Conservation (phyloP, 2,797 vertebrate genomes). For the Hydrophis major region DNA sequence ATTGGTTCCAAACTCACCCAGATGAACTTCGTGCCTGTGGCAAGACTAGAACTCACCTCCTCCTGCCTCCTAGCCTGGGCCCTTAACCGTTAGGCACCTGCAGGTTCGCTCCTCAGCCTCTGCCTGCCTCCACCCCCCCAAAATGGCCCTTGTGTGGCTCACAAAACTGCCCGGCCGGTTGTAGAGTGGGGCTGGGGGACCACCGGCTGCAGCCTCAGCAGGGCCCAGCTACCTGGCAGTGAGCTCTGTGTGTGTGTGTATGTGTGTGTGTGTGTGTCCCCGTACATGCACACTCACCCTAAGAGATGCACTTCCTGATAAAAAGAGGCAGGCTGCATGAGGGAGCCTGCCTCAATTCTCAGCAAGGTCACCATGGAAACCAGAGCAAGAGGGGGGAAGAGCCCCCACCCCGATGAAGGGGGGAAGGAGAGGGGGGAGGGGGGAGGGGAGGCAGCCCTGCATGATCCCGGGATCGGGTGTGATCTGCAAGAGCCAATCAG, state of each 20-base stretch:
- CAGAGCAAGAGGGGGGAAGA: background rate
- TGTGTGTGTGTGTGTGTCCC: too few species aligned
- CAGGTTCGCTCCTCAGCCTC: background rate
- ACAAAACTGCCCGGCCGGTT: background rate
- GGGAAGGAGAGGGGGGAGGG: background rate
- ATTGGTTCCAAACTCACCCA: too few species aligned
- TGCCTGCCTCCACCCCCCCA: background rate
- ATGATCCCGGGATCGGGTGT: background rate
- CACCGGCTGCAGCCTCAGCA: background rate
- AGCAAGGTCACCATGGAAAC: background rate
- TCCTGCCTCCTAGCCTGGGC: too few species aligned
- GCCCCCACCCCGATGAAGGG: background rate
- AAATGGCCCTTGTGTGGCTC: background rate
- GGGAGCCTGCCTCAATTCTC: too few species aligned
- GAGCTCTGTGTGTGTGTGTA: rapidly evolving
- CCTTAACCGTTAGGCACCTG: background rate
- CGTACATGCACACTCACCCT: background rate
- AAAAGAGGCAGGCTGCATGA: background rate
- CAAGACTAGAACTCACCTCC: too few species aligned
- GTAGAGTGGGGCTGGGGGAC: background rate
- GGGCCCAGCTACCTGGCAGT: background rate
- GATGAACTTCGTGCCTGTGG: too few species aligned
- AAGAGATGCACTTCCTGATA: background rate
- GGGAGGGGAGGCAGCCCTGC: background rate
- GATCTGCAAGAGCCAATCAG: background rate